Evolutionary conservation across 2,113 vertebrate species (phyloP), one percentile per base, ranked within the genome.

Genomic region (Oreotrochilus melanogaster): DNA sequence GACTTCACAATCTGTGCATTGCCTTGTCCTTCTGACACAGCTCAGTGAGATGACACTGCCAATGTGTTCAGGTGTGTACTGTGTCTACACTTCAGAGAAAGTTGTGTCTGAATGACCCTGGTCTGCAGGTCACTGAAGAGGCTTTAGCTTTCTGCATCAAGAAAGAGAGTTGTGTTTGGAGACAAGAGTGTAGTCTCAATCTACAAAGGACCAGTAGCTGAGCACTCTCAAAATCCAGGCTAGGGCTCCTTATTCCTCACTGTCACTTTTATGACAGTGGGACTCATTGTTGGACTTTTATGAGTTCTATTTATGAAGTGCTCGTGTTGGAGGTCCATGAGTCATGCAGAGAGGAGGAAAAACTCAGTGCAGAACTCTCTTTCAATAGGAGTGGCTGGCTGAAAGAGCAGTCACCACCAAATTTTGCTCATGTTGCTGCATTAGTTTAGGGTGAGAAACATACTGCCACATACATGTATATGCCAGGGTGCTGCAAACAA

Each of bases 381-480:
- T 89, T 89, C 74, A 72, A 0, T 23, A 17, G 30, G 27, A 91
- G 17, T 11, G 15, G 6, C 35, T 24, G 14, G 5, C 35, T 24
- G 11, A 53, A 19, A 56, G 48, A 4, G 1, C 27, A 0, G 0
- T 42, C 19, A 50, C 22, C 4, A 3, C 9, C 54, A 76, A 56
- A 62, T 61, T 70, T 88, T 79, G 19, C 35, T 2, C 1, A 9
- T 61, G 45, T 30, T 65, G 5, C 24, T 60, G 6, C 4, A 1
- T 60, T 82, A 78, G 11, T 62, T 50, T 65, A 72, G 16, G 10
- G 18, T 71, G 18, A 88, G 57, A 80, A 79, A 69, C 10, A 51
- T 65, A 53, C 27, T 58, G 33, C 15, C 54, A 48, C 33, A 24
- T 14, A 48, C 33, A 24, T 14, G 11, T 21, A 47, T 7, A 6